Base-by-base conservation (phyloP, 2,888 invertebrate genomes). In the Rhodophaea formosa region DNA sequence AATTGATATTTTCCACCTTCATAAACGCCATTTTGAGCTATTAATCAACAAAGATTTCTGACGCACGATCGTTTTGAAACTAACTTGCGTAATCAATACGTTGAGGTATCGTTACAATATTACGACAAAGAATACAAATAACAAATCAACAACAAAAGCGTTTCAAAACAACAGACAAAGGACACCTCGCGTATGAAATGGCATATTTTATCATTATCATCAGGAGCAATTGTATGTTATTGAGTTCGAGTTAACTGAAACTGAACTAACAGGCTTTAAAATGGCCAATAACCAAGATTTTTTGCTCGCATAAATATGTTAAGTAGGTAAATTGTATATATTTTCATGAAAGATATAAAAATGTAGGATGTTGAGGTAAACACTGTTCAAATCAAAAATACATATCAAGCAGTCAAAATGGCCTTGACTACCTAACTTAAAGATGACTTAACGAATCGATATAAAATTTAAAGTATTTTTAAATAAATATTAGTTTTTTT, bases 41-140 rank as follows among this genome's bases (percentile, higher is more conserved):
- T 54, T 54, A 54, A 54, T 54, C 54, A 54, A 54, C 45, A 45
- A 16, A 44, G 30, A 54, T 54, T 54, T 54, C 54, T 54, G 54
- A 54, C 32, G 45, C 44, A 53, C 53, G 53, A 53, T 15, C 30
- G 44, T 45, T 54, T 54, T 54, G 54, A 54, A 54, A 54, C 44
- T 29, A 45, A 54, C 15, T 54, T 54, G 30, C 30, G 44, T 45
- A 54, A 45, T 54, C 16, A 45, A 54, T 45, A 10, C 39, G 32
- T 45, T 45, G 43, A 30, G 10, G 30, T 44, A 32, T 54, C 29
- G 44, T 43, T 42, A 54, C 32, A 45, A 45, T 44, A 32, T 54
- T 30, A 54, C 42, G 43, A 54, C 54, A 54, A 54, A 45, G 54
- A 45, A 43, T 53, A 54, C 51, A 45, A 47, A 47, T 47, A 47